Conservation (phyloP, 2,888 invertebrate species). For the Saturnia pavonia region DNA sequence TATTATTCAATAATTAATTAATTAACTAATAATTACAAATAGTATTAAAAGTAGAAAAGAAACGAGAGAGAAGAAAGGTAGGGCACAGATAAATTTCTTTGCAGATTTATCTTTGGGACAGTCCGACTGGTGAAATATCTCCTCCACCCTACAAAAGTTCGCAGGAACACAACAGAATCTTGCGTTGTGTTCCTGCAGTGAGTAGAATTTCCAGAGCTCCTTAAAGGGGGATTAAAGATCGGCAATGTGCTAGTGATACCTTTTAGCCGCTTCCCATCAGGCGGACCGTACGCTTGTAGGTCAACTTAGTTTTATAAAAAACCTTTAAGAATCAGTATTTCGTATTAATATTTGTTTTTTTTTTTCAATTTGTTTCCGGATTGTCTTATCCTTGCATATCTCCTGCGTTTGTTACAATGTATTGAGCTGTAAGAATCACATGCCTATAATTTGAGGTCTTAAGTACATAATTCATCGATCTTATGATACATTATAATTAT, state of each 20-base stretch:
- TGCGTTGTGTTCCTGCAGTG: no score
- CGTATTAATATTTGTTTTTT: background rate
- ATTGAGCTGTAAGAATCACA: background rate
- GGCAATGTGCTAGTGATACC: no score
- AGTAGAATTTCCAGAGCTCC: no score
- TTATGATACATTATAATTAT: conserved; percentile 10
- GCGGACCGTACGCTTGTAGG: no score
- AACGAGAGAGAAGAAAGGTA: background rate
- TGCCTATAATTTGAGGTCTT: background rate
- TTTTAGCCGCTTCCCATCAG: no score
- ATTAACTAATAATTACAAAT: background rate
- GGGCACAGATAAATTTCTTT: no score
- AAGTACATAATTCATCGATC: conserved; percentile 2
- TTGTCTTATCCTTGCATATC: background rate
- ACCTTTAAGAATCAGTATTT: background rate
- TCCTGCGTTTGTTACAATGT: background rate
- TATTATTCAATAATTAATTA: background rate
- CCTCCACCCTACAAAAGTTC: no score
- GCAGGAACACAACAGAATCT: no score
- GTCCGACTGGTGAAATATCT: no score
- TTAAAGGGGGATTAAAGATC: no score
- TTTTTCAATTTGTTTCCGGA: background rate
- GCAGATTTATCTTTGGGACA: no score
- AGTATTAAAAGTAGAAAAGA: background rate
- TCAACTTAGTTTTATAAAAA: no score